These are phyloP conservation scores for Calidris pugnax DNA, from an alignment of 2,113 vertebrate genomes.

Conservation along the genomic window DNA sequence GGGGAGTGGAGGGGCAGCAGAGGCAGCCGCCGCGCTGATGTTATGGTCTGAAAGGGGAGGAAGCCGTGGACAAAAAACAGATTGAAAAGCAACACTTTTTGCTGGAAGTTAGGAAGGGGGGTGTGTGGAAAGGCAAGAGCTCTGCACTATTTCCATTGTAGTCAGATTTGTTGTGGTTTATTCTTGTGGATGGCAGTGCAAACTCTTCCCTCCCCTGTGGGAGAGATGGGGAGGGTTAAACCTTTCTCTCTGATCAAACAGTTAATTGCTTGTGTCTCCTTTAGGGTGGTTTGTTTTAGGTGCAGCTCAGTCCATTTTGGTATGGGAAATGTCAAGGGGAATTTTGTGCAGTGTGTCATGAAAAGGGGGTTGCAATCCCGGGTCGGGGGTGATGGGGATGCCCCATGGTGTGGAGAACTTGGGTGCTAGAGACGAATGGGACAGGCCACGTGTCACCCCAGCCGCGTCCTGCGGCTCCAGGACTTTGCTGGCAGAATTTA, in stretches of 20 bases:
- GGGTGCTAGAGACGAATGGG: rapidly evolving
- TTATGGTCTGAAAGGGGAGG: neutral
- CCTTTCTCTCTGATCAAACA: neutral
- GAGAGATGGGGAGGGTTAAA: neutral
- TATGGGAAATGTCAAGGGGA: rapidly evolving
- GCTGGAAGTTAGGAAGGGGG: neutral
- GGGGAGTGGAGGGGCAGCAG: neutral
- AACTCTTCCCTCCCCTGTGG: neutral
- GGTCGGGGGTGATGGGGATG: rapidly evolving
- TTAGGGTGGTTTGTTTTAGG: rapidly evolving
- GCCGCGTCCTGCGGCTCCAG: rapidly evolving
- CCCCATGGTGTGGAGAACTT: rapidly evolving
- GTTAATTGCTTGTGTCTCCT: too few species aligned
- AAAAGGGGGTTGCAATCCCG: neutral
- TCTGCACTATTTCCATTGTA: rapidly evolving
- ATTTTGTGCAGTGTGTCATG: rapidly evolving
- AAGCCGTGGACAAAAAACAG: rapidly evolving
- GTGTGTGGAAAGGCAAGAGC: neutral
- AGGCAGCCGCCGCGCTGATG: rapidly evolving
- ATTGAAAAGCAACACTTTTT: rapidly evolving
- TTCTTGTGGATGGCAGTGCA: neutral
- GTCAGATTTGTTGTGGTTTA: neutral
- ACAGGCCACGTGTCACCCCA: rapidly evolving
- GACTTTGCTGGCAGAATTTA: neutral
- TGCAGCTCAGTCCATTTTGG: neutral